These are phyloP conservation scores for Sturnira hondurensis DNA, from an alignment of 2,113 vertebrate species.

Conservation along the genomic window DNA sequence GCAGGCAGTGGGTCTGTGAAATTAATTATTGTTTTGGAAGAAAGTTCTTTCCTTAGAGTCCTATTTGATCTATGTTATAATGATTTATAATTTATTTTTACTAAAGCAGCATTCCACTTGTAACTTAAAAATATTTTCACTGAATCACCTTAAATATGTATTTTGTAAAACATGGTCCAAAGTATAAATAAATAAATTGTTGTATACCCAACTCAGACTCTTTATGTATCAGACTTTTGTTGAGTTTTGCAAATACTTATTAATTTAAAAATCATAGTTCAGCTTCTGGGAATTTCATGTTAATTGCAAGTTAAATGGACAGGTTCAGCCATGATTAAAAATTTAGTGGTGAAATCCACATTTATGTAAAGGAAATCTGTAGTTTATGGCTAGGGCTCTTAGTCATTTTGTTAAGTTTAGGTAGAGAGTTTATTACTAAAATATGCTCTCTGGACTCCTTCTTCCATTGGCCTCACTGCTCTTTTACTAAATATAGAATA, in stretches of 20 bases:
- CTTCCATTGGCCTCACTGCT: neutral
- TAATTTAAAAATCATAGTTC: slow-evolving; percentile 25
- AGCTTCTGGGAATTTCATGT: neutral
- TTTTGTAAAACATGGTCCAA: slow-evolving; percentile 23
- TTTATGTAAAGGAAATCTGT: slow-evolving; percentile 31
- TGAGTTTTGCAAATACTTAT: neutral
- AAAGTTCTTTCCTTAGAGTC: neutral
- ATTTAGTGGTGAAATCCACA: neutral
- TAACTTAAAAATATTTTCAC: slow-evolving; percentile 39
- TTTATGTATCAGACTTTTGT: neutral
- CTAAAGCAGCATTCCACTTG: neutral
- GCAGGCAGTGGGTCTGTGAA: neutral
- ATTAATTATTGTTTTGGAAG: neutral
- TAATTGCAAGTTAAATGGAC: slow-evolving; percentile 27
- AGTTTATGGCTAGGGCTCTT: neutral
- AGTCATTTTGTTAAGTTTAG: slow-evolving; percentile 37
- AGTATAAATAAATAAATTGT: neutral
- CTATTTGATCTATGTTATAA: neutral
- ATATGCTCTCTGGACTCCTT: neutral
- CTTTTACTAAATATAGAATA: neutral
- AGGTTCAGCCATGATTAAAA: neutral
- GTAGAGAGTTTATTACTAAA: neutral
- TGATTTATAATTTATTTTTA: neutral
- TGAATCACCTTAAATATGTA: slow-evolving; percentile 4
- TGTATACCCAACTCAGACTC: neutral